A percentile compares a stretch with the other conserved stretches of the same genome.
Conservation (phyloP, 2,888 invertebrate genomes). For the Agriotes lineatus region DNA sequence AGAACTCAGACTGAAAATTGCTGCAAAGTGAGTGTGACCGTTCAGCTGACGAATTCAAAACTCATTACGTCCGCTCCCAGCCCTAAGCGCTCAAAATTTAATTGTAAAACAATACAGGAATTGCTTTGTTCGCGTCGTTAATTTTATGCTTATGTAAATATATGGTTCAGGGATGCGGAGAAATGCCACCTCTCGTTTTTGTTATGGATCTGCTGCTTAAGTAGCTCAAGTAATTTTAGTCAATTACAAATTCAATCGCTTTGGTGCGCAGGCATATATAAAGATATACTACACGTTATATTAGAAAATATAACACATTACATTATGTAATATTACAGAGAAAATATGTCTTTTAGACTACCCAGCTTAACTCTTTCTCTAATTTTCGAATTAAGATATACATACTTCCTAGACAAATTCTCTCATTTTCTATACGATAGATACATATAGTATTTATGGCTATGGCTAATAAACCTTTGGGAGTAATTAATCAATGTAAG, state of each 20-base stretch:
- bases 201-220: constrained; percentile 20
- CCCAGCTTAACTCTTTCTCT: too few relatives aligned
- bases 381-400: too few relatives aligned
- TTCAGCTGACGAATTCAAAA: constrained; percentile 44
- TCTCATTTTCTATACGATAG: too few relatives aligned
- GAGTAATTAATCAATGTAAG: too few relatives aligned
- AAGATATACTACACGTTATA: too few relatives aligned
- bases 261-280: too few relatives aligned
- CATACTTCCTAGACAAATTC: too few relatives aligned
- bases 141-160: constrained; percentile 44
- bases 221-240: constrained; percentile 12
- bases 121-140: constrained; percentile 43
- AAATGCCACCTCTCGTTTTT: constrained; percentile 28
- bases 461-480: too few relatives aligned
- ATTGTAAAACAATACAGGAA: constrained; percentile 45
- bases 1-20: constrained; percentile 34
- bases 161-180: constrained; percentile 29
- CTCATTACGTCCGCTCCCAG: constrained; percentile 39
- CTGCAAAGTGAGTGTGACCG: constrained; percentile 43
- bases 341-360: too few relatives aligned
- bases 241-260: neutral
- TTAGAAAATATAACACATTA: too few relatives aligned
- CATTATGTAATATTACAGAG: too few relatives aligned
- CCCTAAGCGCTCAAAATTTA: constrained; percentile 43
- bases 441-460: too few relatives aligned